Percentiles rank a stretch among this genome's conserved stretches.
Evolutionary conservation across 30 jellyfish, hydroid and myxozoan genomes (phyloP).

Genomic region (Aurelia coerulea): DNA sequence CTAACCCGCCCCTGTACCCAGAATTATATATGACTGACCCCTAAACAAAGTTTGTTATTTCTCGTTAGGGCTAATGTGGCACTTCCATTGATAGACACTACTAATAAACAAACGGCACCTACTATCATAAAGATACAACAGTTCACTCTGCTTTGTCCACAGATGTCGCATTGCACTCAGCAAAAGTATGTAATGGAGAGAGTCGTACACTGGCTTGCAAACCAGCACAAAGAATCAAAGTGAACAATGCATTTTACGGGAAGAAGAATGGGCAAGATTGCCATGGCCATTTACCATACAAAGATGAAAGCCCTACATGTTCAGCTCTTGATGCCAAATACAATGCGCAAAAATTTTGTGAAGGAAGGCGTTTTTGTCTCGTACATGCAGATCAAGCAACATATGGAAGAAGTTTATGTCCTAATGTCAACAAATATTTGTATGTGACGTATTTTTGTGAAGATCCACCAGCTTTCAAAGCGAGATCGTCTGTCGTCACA

Average conservation of each 20-base stretch:
- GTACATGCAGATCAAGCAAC: constrained; percentile 89
- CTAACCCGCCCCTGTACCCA: too few species aligned
- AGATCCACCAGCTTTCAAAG: constrained; percentile 64
- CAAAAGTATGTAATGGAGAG: constrained; percentile 92
- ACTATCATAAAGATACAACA: background rate
- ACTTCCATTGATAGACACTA: too few species aligned
- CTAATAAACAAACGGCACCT: too few species aligned
- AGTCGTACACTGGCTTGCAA: constrained; percentile 81
- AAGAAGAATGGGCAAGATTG: constrained; percentile 95
- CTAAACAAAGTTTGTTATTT: too few species aligned
- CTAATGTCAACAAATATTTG: constrained; percentile 88
- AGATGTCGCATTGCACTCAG: constrained; percentile 73
- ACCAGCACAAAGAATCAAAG: constrained; percentile 80
- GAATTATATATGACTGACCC: too few species aligned
- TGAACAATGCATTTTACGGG: constrained; percentile 93
- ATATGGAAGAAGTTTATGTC: constrained; percentile 93
- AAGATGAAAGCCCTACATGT: constrained; percentile 97
- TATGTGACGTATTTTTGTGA: constrained; percentile 83
- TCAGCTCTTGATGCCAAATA: constrained; percentile 96
- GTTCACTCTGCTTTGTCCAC: background rate
- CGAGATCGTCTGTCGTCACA: constrained; percentile 66
- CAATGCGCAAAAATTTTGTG: constrained; percentile 86
- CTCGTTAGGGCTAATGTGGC: too few species aligned
- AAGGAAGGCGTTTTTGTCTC: constrained; percentile 87
- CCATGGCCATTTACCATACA: constrained; percentile 81